Evolutionary conservation across 2,888 invertebrate species (phyloP), one percentile per base, ranked within the genome.

Genomic region (Chesias legatella): DNA sequence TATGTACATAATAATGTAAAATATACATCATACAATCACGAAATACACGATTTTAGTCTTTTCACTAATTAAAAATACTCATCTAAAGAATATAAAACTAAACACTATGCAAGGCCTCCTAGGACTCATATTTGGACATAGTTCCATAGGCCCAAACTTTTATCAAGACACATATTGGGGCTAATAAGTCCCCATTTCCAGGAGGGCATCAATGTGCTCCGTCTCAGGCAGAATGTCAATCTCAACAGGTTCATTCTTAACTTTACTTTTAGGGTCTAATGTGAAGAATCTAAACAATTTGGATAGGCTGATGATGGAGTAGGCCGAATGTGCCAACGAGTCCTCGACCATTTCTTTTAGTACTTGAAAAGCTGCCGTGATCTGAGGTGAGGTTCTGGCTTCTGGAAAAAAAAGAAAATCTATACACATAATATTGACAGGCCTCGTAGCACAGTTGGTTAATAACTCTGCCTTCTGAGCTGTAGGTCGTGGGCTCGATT

Each of bases 341-440:
- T 91, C 91, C 58, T 94, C 93, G 1, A 93, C 90, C 24, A 90
- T 90, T 63, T 94, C 93, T 54, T 90, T 91, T 7, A 94, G 74
- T 6, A 82, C 75, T 58, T 90, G 89, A 58, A 92, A 93, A 8
- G 92, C 92, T 20, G 83, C 62, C 39, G 88, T 74, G 1, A 90
- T 60, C 54, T 90, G 88, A 1, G 90, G 71, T 0, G 89, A 75
- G 17, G 91, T 56, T 43, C 81, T 73, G 6, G 81, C 67, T 78
- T 89, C 92, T 92, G 78, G 47, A 89, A 89, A 41, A 27, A 29
- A 35, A 27, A 48, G 20, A 33, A 36, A n/a, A n/a, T n/a, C n/a
- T n/a, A n/a, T n/a, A n/a, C n/a, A n/a, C n/a, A n/a, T n/a, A n/a
- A n/a, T n/a, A n/a, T n/a, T n/a, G n/a, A n/a, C n/a, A n/a, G n/a